phyloP scores from a whole-genome alignment of 1,140 invertebrate species.

The Brachionus sp. region DNA sequence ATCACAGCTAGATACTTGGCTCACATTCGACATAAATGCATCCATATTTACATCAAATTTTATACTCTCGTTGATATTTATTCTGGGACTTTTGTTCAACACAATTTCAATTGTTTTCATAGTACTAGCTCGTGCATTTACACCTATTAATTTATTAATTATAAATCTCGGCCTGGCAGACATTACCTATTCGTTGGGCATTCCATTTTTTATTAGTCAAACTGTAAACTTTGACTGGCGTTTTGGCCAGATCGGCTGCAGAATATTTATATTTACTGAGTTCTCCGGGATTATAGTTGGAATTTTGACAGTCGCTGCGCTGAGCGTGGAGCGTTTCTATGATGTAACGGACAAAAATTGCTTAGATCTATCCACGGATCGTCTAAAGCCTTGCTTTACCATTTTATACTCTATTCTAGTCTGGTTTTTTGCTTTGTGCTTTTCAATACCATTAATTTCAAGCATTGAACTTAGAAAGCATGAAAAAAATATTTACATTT shows the following conservation, averaged over 20 bases:
- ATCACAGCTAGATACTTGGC: not conserved
- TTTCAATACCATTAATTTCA: not conserved
- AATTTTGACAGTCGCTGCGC: constrained; percentile 23
- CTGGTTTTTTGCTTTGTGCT: constrained; percentile 2
- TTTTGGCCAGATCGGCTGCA: constrained; percentile 14
- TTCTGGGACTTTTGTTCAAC: constrained; percentile 2
- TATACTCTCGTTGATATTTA: not conserved
- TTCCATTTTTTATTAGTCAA: constrained; percentile 44
- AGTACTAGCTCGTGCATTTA: not conserved
- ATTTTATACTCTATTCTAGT: not conserved
- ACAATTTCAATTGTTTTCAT: constrained; percentile 6
- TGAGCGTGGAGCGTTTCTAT: constrained; percentile 26
- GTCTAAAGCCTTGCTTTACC: not conserved
- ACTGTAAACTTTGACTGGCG: constrained; percentile 8
- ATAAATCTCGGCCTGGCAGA: constrained; percentile 28
- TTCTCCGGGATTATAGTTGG: constrained; percentile 29
- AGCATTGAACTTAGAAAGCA: not conserved
- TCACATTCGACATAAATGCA: not conserved
- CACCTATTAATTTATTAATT: constrained; percentile 21
- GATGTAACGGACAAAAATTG: constrained; percentile 35
- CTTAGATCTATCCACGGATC: not conserved
- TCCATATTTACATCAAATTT: not conserved
- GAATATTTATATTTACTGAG: constrained; percentile 44
- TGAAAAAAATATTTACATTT: not conserved
- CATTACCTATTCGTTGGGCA: constrained; percentile 26